A percentile compares a stretch with the other conserved stretches of the same genome.
Evolutionary conservation across 2,888 invertebrate species (phyloP).

Genomic region (Colostygia pectinataria): DNA sequence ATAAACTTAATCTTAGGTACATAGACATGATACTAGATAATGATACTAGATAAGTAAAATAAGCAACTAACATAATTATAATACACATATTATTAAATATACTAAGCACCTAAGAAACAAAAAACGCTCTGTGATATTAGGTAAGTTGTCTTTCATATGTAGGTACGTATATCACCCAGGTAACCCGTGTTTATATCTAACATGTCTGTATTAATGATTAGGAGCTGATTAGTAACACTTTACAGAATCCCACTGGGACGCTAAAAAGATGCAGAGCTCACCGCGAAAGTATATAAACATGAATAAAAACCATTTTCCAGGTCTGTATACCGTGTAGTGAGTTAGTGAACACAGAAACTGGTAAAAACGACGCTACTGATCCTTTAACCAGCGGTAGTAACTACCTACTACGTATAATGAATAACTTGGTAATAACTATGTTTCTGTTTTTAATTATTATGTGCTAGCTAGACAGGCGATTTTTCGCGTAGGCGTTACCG

Average conservation of each 20-base stretch:
- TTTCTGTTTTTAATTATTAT: neutral
- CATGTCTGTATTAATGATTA: slow-evolving; percentile 13
- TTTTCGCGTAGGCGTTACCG: no score
- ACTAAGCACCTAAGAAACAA: no score
- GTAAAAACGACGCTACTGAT: neutral
- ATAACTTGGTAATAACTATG: neutral
- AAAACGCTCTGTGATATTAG: no score
- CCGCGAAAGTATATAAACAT: slow-evolving; percentile 14
- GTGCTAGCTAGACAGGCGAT: no score
- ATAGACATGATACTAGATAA: no score
- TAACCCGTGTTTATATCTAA: neutral
- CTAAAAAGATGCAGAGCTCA: slow-evolving; percentile 5
- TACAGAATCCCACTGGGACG: slow-evolving; percentile 12
- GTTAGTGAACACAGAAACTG: neutral
- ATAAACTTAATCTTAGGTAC: no score
- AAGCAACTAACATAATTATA: no score
- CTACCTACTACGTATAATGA: neutral
- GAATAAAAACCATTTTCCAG: neutral
- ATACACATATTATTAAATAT: no score
- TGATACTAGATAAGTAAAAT: no score
- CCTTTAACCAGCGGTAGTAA: neutral
- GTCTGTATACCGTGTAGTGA: neutral
- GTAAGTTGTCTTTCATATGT: neutral
- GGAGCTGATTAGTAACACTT: slow-evolving; percentile 12
- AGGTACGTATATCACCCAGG: neutral